A percentile compares a stretch with the other conserved stretches of the same genome.
Evolutionary conservation across 1,140 invertebrate species (phyloP).

Genomic region (Eupristina koningsbergeri): DNA sequence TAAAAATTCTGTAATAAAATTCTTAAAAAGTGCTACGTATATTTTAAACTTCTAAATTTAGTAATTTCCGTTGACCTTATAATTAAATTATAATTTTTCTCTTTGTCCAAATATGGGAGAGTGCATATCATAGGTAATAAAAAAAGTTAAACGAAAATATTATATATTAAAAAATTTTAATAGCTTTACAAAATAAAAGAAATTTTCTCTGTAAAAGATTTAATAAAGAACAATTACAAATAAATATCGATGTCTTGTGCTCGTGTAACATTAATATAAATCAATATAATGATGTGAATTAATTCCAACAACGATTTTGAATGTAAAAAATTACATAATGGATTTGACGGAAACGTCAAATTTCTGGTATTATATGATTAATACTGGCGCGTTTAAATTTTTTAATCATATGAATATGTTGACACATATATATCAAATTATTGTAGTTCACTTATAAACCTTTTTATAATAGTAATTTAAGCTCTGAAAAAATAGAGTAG

Average conservation of each 20-base stretch:
- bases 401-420: not conserved
- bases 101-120: not conserved
- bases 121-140: not conserved
- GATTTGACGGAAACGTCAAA: constrained; percentile 10
- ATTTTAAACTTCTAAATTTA: not conserved
- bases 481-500: not conserved
- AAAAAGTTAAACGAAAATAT: not conserved
- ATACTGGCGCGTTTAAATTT: not conserved
- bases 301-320: constrained; percentile 6
- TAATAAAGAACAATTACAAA: constrained; percentile 6
- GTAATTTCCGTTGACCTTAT: not conserved
- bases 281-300: constrained; percentile 32
- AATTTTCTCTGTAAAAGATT: not conserved
- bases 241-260: constrained; percentile 28
- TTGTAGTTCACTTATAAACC: not conserved
- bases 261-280: not conserved
- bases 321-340: not conserved
- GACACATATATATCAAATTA: not conserved
- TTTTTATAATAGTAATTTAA: not conserved
- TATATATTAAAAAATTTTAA: not conserved
- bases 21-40: not conserved
- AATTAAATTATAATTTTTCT: not conserved
- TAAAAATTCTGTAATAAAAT: not conserved
- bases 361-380: constrained; percentile 27
- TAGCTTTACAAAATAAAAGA: not conserved